These are phyloP conservation scores for Villa cingulata DNA, from an alignment of 2,888 invertebrate genomes.

Conservation along the genomic window DNA sequence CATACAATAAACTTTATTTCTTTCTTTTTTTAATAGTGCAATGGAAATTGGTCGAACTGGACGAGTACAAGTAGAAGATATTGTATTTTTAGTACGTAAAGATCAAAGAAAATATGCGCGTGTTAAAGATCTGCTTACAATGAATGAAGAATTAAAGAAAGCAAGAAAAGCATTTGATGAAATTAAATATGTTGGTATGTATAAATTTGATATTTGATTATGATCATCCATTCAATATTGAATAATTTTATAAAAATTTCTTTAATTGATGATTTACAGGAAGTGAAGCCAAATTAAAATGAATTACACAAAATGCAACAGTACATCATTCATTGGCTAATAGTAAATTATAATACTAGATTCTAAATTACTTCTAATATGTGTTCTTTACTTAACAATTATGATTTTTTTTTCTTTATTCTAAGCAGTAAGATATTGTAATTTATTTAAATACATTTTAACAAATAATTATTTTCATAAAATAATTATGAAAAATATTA, in stretches of 20 bases:
- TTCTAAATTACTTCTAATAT: too few relatives aligned
- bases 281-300: slow-evolving; percentile 4
- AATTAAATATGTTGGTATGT: slow-evolving; percentile 84
- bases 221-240: too few relatives aligned
- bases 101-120: slow-evolving; percentile 93
- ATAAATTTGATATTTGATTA: not conserved
- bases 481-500: too few relatives aligned
- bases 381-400: too few relatives aligned
- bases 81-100: slow-evolving; percentile 89
- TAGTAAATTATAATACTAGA: too few relatives aligned
- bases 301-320: not conserved
- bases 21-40: too few relatives aligned
- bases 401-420: too few relatives aligned
- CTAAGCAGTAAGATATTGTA: too few relatives aligned
- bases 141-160: slow-evolving; percentile 98
- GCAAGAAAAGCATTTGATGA: slow-evolving; percentile 99
- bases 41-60: slow-evolving; percentile 97
- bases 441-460: too few relatives aligned
- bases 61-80: slow-evolving; percentile 94
- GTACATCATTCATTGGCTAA: too few relatives aligned
- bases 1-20: too few relatives aligned
- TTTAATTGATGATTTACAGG: not conserved
- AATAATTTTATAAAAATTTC: not conserved
- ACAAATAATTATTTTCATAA: too few relatives aligned
- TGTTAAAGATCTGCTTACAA: slow-evolving; percentile 89